Percentiles rank a stretch among this genome's conserved stretches.
Evolutionary conservation across 64 coral and sea anemone genomes (phyloP).

Genomic region (Montipora sp.): DNA sequence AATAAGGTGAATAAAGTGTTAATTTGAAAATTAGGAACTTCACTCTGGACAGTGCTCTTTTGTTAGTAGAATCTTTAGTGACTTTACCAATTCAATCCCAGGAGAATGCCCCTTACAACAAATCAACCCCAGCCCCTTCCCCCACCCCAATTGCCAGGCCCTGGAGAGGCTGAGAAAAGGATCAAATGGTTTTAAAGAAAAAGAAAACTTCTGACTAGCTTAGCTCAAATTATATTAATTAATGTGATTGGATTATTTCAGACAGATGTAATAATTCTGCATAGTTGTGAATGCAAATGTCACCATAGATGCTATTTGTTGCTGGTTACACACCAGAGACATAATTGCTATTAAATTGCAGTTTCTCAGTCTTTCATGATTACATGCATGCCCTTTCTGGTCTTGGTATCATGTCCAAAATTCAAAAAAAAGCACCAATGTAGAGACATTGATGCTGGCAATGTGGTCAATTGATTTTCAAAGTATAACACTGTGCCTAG

Average conservation of each 20-base stretch:
- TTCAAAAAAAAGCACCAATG: not conserved
- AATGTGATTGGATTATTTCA: not conserved
- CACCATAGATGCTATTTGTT: not conserved
- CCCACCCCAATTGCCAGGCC: not conserved
- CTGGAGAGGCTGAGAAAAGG: not conserved
- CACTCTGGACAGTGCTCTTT: no score
- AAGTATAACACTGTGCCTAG: conserved; percentile 30
- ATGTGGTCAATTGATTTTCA: conserved; percentile 9
- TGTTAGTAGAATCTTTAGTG: not conserved
- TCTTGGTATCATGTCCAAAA: not conserved
- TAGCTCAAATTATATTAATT: not conserved
- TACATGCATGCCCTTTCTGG: not conserved
- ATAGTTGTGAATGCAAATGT: not conserved
- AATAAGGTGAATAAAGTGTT: no score
- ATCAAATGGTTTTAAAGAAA: not conserved
- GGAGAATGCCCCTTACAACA: no score
- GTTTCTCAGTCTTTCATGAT: not conserved
- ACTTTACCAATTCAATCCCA: not conserved
- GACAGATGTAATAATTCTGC: not conserved
- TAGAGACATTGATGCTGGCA: not conserved
- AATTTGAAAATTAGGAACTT: no score
- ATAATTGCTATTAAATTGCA: not conserved
- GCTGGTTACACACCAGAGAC: not conserved
- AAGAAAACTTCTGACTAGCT: not conserved
- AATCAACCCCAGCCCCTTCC: not conserved